Evolutionary conservation across 2,113 vertebrate species (phyloP), one percentile per base, ranked within the genome.

Genomic region (Thomomys bottae): DNA sequence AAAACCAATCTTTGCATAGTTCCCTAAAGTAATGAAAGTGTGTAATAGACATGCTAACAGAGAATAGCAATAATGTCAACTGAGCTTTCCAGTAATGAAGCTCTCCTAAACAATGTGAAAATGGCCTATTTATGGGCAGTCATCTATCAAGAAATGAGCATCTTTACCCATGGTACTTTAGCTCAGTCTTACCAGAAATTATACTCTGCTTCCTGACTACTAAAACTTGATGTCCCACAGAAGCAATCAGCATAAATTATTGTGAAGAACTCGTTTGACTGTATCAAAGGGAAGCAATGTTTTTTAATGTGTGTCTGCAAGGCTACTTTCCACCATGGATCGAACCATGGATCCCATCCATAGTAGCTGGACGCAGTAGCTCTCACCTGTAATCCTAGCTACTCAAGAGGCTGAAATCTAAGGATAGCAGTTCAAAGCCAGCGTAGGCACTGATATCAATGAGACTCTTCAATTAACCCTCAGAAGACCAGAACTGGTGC

Each of bases 21-120:
- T 81, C 66, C 68, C 72, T 73, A 93, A 92, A 59, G 38, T 15
- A 64, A 90, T 45, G 42, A 68, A 79, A 73, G 38, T 90, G 21
- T 79, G 38, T 88, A 79, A 70, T 7, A 90, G 83, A 67, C 38
- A 42, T 86, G 38, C 64, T 73, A 73, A 91, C 34, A 77, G 93
- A 70, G 42, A 88, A 83, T 49, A 8, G 26, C 26, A 75, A 0
- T 67, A 85, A 80, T 45, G 79, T 92, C 70, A 76, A 42, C 8
- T 36, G 40, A 81, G 6, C 38, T 91, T 90, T 91, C 88, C 81
- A 76, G 72, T 75, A 91, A n/a, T n/a, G n/a, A n/a, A 86, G 30
- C 32, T 88, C 21, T 61, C 87, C 73, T 61, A 85, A 70, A 57
- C 68, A 87, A 28, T 77, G 45, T 26, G 49, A 71, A 82, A 84